Conservation (phyloP, 2,113 vertebrate species). For the Tauraco erythrolophus region DNA sequence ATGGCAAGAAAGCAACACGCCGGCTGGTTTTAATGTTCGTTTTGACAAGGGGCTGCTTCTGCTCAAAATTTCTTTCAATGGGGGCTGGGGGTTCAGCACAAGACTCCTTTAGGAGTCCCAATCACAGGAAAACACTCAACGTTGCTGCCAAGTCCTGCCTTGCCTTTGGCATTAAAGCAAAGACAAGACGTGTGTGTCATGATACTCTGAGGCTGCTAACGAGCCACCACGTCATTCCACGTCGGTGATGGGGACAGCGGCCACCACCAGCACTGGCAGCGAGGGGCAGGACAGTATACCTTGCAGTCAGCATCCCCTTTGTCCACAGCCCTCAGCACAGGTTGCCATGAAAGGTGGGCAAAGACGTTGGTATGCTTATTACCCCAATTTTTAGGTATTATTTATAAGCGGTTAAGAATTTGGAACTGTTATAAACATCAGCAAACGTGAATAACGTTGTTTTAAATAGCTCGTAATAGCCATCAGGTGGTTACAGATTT, state of each 20-base stretch:
- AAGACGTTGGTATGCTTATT: rapidly evolving
- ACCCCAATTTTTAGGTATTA: neutral
- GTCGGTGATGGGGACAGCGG: rapidly evolving
- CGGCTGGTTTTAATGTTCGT: neutral
- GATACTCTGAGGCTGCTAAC: neutral
- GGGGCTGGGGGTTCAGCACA: neutral
- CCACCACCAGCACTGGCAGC: rapidly evolving
- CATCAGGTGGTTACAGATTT: neutral
- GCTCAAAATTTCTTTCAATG: neutral
- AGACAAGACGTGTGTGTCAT: rapidly evolving
- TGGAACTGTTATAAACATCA: neutral
- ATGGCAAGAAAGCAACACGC: rapidly evolving
- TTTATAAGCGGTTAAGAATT: neutral
- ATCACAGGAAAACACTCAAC: neutral
- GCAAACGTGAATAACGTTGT: neutral
- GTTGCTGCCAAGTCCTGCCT: neutral
- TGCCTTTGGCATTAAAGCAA: neutral
- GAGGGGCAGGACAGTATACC: neutral
- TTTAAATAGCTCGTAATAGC: neutral
- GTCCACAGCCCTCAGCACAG: neutral
- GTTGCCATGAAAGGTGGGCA: rapidly evolving
- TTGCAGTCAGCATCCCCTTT: neutral
- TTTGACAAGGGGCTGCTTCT: neutral
- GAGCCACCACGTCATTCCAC: rapidly evolving
- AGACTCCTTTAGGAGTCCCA: neutral